phyloP scores from a whole-genome alignment of 1,140 invertebrate species.

The Saccostrea glomerata region DNA sequence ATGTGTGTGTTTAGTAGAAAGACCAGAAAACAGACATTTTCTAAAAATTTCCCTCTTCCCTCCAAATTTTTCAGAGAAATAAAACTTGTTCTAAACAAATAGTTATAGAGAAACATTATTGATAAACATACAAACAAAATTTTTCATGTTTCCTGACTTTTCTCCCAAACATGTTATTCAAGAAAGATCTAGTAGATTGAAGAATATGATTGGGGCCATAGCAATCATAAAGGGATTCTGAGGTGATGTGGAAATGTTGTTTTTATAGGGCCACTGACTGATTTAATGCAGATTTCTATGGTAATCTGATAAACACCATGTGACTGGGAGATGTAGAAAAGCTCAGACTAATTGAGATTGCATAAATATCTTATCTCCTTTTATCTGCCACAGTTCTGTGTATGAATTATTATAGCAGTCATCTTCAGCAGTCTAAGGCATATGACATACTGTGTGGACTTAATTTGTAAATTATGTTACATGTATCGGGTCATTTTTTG shows the following conservation, averaged over 20 bases:
- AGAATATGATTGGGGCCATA: not conserved
- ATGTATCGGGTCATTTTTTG: too few relatives aligned
- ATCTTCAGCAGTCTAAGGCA: not conserved
- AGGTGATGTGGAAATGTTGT: not conserved
- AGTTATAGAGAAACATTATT: not conserved
- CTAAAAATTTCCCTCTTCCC: not conserved
- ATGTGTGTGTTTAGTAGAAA: not conserved
- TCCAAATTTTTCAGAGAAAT: not conserved
- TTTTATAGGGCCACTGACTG: not conserved
- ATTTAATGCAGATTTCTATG: not conserved
- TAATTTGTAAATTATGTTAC: too few relatives aligned
- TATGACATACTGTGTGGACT: too few relatives aligned
- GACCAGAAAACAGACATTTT: not conserved
- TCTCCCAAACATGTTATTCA: not conserved
- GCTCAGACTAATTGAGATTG: not conserved
- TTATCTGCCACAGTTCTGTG: not conserved
- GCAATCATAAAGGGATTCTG: not conserved
- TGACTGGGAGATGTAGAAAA: not conserved
- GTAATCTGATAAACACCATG: not conserved
- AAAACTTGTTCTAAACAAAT: not conserved
- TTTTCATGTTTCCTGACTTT: too few relatives aligned
- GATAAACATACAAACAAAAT: not conserved
- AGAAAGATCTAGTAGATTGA: not conserved
- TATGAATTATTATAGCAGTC: not conserved
- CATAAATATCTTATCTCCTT: not conserved